These are phyloP conservation scores for Tetramorium simillimum DNA, from an alignment of 1,140 invertebrate genomes.

Conservation along the genomic window DNA sequence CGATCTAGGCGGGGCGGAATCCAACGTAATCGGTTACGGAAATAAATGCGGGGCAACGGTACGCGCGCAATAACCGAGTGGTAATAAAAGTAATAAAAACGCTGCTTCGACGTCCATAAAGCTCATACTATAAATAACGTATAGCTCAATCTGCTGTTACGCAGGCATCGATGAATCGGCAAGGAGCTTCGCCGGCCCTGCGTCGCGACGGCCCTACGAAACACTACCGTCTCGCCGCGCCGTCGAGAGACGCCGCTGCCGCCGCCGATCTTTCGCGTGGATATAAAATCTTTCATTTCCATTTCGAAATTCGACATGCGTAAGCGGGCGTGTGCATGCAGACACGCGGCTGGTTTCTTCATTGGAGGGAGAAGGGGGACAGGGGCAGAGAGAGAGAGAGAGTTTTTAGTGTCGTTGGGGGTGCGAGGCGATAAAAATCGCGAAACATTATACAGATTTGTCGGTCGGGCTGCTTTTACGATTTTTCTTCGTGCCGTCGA, in stretches of 20 bases:
- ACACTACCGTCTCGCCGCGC: constrained; percentile 33
- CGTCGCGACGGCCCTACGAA: constrained; percentile 43
- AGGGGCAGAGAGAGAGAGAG: neutral
- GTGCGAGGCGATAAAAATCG: constrained; percentile 81
- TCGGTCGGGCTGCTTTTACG: constrained; percentile 83
- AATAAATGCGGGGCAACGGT: constrained; percentile 8
- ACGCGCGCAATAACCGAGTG: constrained; percentile 5
- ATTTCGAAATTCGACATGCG: constrained; percentile 70
- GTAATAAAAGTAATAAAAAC: constrained; percentile 56
- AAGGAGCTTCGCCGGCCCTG: neutral
- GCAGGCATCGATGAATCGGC: constrained; percentile 58
- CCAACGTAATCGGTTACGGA: constrained; percentile 39
- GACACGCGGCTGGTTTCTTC: constrained; percentile 15
- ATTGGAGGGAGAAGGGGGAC: neutral
- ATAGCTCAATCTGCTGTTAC: constrained; percentile 59
- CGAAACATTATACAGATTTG: constrained; percentile 84
- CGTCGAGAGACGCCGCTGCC: constrained; percentile 12
- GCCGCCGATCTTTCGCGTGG: constrained; percentile 56
- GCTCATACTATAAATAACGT: constrained; percentile 53
- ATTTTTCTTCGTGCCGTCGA: constrained; percentile 78
- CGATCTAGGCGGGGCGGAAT: neutral
- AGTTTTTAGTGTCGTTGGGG: constrained; percentile 63
- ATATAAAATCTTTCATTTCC: constrained; percentile 77
- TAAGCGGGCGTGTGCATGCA: constrained; percentile 61
- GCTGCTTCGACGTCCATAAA: constrained; percentile 43